Evolutionary conservation across 1,140 invertebrate genomes (phyloP), one percentile per base, ranked within the genome.

Genomic region (Micrasema minimum): DNA sequence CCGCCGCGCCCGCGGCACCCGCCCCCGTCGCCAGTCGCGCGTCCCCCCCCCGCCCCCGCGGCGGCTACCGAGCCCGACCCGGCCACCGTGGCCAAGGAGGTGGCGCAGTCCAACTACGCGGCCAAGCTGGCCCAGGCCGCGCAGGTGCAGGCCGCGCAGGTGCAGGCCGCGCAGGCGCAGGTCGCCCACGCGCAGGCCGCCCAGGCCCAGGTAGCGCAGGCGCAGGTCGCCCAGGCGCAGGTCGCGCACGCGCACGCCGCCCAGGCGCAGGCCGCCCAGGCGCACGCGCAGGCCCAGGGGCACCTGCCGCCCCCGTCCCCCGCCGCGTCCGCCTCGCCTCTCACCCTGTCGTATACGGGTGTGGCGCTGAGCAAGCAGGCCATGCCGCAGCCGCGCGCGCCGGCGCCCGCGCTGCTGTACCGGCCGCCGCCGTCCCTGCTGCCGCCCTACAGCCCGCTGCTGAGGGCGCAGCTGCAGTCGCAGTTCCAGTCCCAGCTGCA

Each of bases 41-140:
- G 74, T 69, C 76, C 76, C 62, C 68, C 74, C 31, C 75, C 74
- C 43, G 76, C 23, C 31, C 64, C 76, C 14, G 48, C 66, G 55
- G 79, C 72, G 26, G 62, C 72, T 64, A 6, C 72, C 79, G 48
- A 11, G 64, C 79, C 85, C 23, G 89, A 90, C 79, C 86, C 87
- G 0, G 89, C 88, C 6, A 79, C 88, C 12, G 75, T 91, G 26
- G 90, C 91, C 75, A 92, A 92, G 77, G 91, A 92, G 76, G 89
- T 91, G 59, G 90, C 91, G 26, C 91, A 92, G 76, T 91, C 92
- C 80, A 92, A 90, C 77, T 92, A 92, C 79, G 90, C 90, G 77
- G 82, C 78, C 78, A 77, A 72, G 69, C 75, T 77, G 71, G 73
- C 75, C 23, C n/a, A n/a, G n/a, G n/a, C n/a, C n/a, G n/a, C n/a